Conservation (phyloP, 2,888 invertebrate species). For the Phasia obesa region DNA sequence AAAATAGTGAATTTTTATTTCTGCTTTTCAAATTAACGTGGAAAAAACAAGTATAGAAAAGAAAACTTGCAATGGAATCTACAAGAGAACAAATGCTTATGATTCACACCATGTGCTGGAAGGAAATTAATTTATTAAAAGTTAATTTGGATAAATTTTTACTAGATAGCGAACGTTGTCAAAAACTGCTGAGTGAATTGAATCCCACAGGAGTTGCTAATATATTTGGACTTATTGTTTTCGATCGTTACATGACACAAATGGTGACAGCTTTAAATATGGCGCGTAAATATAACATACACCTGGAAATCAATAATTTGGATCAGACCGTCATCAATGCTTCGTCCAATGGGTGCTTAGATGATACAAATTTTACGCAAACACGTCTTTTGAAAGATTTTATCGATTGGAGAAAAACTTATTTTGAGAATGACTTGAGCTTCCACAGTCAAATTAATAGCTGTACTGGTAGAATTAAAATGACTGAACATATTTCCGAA, state of each 20-base stretch:
- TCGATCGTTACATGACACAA: constrained; percentile 71
- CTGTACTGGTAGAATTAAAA: constrained; percentile 11
- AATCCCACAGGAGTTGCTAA: constrained; percentile 7
- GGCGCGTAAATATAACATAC: constrained; percentile 71
- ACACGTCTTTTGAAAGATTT: constrained; percentile 62
- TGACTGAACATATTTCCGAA: neutral
- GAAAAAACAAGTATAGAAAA: neutral
- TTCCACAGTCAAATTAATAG: neutral
- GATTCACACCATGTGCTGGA: constrained; percentile 68
- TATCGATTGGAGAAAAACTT: constrained; percentile 58
- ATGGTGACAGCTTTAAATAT: constrained; percentile 63
- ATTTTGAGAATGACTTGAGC: neutral
- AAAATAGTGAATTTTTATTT: neutral
- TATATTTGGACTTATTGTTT: constrained; percentile 63
- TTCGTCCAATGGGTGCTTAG: constrained; percentile 7
- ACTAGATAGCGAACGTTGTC: constrained; percentile 55
- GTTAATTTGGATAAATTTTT: constrained; percentile 63
- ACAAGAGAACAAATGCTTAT: constrained; percentile 58
- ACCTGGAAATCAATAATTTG: constrained; percentile 67
- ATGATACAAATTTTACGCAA: constrained; percentile 1
- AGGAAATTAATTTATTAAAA: constrained; percentile 65
- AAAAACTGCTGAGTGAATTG: constrained; percentile 28
- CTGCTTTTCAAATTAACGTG: neutral
- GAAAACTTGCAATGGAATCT: constrained; percentile 23
- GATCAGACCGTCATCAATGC: constrained; percentile 44